These are phyloP conservation scores for Istiophorus platypterus DNA, from an alignment of 2,113 vertebrate species.

Conservation along the genomic window DNA sequence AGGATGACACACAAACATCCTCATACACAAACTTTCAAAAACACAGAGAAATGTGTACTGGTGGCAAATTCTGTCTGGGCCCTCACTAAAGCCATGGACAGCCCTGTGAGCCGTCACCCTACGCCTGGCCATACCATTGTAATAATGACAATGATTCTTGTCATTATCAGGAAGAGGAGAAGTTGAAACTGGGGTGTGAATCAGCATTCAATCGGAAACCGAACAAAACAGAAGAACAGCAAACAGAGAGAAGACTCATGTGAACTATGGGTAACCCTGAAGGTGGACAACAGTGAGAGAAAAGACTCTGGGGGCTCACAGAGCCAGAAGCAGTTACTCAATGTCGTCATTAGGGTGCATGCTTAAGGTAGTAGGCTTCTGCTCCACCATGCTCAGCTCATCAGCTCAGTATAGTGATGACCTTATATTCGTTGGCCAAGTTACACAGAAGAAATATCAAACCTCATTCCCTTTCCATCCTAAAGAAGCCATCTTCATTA, in stretches of 20 bases:
- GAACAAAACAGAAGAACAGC: conserved; percentile 78
- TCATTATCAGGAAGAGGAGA: conserved; percentile 88
- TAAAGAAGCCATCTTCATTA: conserved; percentile 33
- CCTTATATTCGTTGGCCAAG: conserved; percentile 31
- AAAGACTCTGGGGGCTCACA: conserved; percentile 53
- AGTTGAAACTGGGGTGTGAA: conserved; percentile 86
- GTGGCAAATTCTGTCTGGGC: conserved; percentile 66
- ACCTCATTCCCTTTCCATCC: conserved; percentile 19
- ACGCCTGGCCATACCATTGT: conserved; percentile 75
- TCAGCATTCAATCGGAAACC: conserved; percentile 79
- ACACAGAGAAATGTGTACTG: conserved; percentile 65
- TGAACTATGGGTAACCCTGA: conserved; percentile 72
- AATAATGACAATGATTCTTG: conserved; percentile 86
- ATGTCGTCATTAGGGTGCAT: conserved; percentile 71
- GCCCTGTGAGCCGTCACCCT: conserved; percentile 74
- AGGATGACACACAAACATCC: conserved; percentile 14
- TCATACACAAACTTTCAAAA: conserved; percentile 14
- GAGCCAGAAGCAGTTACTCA: conserved; percentile 68
- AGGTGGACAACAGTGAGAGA: conserved; percentile 63
- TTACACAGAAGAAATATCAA: conserved; percentile 22
- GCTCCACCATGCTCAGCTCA: conserved; percentile 55
- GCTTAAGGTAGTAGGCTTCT: conserved; percentile 67
- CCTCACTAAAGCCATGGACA: conserved; percentile 72
- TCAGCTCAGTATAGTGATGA: conserved; percentile 41
- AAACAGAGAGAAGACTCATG: conserved; percentile 79